phyloP scores from a whole-genome alignment of 2,888 invertebrate genomes.

The Drosophila tripunctata region DNA sequence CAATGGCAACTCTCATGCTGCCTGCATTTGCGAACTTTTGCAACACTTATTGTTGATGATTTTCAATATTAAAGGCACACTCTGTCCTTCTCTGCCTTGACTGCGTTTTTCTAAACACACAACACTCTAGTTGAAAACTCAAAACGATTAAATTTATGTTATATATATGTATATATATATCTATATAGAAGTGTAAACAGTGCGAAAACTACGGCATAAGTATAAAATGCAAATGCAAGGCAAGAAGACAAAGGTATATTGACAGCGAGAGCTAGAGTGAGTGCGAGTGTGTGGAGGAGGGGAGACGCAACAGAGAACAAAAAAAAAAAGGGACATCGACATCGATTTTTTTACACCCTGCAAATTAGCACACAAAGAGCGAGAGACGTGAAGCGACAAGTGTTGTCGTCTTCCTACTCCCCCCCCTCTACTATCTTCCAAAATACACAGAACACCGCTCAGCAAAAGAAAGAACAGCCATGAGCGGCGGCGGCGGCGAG shows the following conservation, averaged over 20 bases:
- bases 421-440: too few relatives aligned
- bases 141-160: slow-evolving; percentile 41
- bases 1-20: not conserved
- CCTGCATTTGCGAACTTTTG: not conserved
- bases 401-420: too few relatives aligned
- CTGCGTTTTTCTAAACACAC: slow-evolving; percentile 45
- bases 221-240: slow-evolving; percentile 4
- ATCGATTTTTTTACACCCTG: slow-evolving; percentile 73
- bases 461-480: too few relatives aligned
- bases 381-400: slow-evolving; percentile 1
- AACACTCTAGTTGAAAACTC: slow-evolving; percentile 27
- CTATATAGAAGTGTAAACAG: slow-evolving; percentile 15
- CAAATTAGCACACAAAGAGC: slow-evolving; percentile 57
- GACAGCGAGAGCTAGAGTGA: not conserved
- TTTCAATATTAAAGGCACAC: slow-evolving; percentile 65
- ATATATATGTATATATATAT: slow-evolving; percentile 5
- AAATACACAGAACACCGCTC: slow-evolving; percentile 38
- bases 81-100: slow-evolving; percentile 37
- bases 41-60: slow-evolving; percentile 51
- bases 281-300: not conserved
- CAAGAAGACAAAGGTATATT: not conserved
- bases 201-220: slow-evolving; percentile 13
- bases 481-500: slow-evolving; percentile 64
- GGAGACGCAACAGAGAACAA: slow-evolving; percentile 3
- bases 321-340: slow-evolving; percentile 68